These are phyloP conservation scores for Exaiptasia diaphana DNA, from an alignment of 64 coral and sea anemone genomes.

Conservation along the genomic window DNA sequence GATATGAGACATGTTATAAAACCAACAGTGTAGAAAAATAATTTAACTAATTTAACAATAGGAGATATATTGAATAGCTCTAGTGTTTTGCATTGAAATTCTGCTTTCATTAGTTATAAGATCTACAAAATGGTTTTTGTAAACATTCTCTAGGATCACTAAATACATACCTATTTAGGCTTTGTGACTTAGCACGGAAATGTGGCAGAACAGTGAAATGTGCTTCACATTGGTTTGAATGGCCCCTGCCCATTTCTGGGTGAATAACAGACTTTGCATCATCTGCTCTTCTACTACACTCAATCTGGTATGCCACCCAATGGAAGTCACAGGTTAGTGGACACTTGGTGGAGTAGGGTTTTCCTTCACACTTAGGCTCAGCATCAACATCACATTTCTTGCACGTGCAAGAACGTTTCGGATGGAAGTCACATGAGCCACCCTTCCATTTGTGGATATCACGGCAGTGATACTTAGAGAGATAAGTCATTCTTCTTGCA, in stretches of 20 bases:
- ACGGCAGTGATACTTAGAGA: constrained; percentile 13
- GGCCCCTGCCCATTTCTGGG: constrained; percentile 31
- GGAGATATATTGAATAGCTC: neutral
- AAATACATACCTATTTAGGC: neutral
- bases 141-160: neutral
- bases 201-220: constrained; percentile 24
- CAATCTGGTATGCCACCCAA: constrained; percentile 37
- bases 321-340: constrained; percentile 19
- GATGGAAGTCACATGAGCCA: constrained; percentile 3
- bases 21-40: neutral
- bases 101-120: neutral
- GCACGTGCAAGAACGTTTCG: neutral
- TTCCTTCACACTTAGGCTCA: constrained; percentile 20
- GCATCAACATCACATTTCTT: constrained; percentile 3
- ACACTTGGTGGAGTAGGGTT: constrained; percentile 35
- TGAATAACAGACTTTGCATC: constrained; percentile 20
- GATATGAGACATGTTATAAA: neutral
- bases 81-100: neutral
- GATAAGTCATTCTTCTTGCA: constrained; percentile 17
- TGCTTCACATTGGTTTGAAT: constrained; percentile 36
- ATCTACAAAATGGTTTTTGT: neutral
- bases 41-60: neutral
- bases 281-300: constrained; percentile 5
- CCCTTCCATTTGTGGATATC: constrained; percentile 35
- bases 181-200: neutral